Evolutionary conservation across 1,140 invertebrate genomes (phyloP).

Genomic region (Sinella curviseta): DNA sequence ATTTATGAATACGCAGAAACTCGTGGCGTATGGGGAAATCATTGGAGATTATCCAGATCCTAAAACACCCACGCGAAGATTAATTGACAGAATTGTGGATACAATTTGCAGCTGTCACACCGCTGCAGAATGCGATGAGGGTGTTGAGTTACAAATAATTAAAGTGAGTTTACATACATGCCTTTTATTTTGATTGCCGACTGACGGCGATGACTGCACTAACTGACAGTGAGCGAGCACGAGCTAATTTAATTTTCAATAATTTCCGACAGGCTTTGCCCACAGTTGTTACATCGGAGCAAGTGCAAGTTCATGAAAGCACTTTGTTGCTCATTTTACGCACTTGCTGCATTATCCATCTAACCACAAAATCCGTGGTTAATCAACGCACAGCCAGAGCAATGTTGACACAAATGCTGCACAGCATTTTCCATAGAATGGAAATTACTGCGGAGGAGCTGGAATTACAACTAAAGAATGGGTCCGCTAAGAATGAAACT

Average conservation of each 20-base stretch:
- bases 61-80: conserved; percentile 77
- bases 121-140: conserved; percentile 96
- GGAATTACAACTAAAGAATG: background rate
- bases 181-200: background rate
- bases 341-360: conserved; percentile 97
- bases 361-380: conserved; percentile 92
- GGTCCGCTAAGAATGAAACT: background rate
- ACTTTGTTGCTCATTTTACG: conserved; percentile 91
- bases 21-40: conserved; percentile 97
- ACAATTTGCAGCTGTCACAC: conserved; percentile 96
- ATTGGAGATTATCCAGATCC: conserved; percentile 89
- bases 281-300: conserved; percentile 95
- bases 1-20: conserved; percentile 68
- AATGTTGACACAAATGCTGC: conserved; percentile 97
- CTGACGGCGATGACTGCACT: background rate
- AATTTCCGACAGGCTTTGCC: conserved; percentile 72
- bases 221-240: too few species aligned
- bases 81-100: conserved; percentile 96
- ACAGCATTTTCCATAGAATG: conserved; percentile 95
- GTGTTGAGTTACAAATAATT: conserved; percentile 97
- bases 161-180: conserved; percentile 63
- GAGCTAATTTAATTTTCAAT: too few species aligned
- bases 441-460: conserved; percentile 61
- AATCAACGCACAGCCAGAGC: conserved; percentile 98
- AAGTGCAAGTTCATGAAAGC: conserved; percentile 97